Conservation (phyloP, 2,113 vertebrate species). For the Solenodon paradoxus region DNA sequence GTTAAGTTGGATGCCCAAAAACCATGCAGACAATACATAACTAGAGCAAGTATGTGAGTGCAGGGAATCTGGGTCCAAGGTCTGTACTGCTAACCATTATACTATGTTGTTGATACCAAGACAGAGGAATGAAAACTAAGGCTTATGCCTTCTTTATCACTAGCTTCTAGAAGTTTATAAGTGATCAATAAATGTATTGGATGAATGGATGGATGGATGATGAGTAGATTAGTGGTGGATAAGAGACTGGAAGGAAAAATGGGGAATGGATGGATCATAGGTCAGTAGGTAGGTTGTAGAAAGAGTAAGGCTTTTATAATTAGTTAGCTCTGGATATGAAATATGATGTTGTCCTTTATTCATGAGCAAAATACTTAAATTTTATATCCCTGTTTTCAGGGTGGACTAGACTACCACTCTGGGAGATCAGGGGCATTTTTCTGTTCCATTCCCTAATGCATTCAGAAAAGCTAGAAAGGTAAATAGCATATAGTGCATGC, state of each 20-base stretch:
- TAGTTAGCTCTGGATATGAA: slow-evolving; percentile 6
- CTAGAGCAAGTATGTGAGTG: neutral
- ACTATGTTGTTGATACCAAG: neutral
- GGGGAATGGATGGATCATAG: neutral
- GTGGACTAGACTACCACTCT: neutral
- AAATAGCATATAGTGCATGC: neutral
- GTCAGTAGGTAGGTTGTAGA: neutral
- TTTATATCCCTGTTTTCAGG: neutral
- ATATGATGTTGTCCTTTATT: neutral
- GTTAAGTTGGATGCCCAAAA: neutral
- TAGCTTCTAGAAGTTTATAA: neutral
- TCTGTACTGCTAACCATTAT: neutral
- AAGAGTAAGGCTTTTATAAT: neutral
- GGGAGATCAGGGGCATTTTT: neutral
- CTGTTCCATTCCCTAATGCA: neutral
- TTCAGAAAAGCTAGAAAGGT: neutral
- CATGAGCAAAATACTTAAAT: neutral
- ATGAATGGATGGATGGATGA: no score
- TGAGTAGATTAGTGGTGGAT: neutral
- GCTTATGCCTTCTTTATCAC: neutral
- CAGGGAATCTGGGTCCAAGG: neutral
- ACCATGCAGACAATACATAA: neutral
- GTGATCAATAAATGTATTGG: neutral
- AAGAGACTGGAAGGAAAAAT: neutral
- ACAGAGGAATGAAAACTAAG: neutral